Base-by-base conservation (phyloP, 2,888 invertebrate genomes). In the Dynastes tityus region DNA sequence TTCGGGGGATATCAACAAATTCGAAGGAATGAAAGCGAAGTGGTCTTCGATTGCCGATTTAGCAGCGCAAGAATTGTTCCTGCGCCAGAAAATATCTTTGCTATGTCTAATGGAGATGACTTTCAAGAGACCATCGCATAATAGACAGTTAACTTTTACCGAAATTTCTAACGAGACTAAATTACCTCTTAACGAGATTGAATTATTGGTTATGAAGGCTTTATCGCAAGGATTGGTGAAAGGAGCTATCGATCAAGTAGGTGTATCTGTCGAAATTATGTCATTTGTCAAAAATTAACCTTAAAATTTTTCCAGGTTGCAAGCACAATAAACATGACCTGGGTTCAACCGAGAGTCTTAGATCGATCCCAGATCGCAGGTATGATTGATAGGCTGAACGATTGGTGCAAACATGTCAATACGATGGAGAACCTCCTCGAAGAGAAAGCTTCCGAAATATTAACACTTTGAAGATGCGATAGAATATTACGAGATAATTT, bases 51-150 rank as follows among this genome's bases (percentile, higher is more conserved):
- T 97, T 83, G 95, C 96, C 0, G 97, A 98, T 89, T 90, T 98
- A 27, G 92, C 92, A 9, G 93, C 95, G 0, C 94, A 96, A 81
- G 97, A 97, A 86, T 88, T 93, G 0, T 93, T 94, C 85, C 90
- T 98, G 82, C 90, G 96, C 27, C 96, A 97, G 88, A 99, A 99
- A 90, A 97, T 99, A 80, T 97, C 97, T 0, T 91, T 99, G 27
- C 90, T 99, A 16, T 98, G 98, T 87, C 91, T 99, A 0, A 99
- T 99, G 98, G 98, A 98, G 94, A 97, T 99, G 97, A 98, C 99
- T 0, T 98, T 99, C 87, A 96, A 96, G 87, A 93, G 98, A 73
- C 95, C 97, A 0, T 96, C 98, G 0, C 96, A 96, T 71, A 94
- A 96, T 83, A 91, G 95, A 78, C 95, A 96, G 85, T 90, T 99